These are phyloP conservation scores for Oryzias melastigma DNA, from an alignment of 2,113 vertebrate genomes.

Conservation along the genomic window DNA sequence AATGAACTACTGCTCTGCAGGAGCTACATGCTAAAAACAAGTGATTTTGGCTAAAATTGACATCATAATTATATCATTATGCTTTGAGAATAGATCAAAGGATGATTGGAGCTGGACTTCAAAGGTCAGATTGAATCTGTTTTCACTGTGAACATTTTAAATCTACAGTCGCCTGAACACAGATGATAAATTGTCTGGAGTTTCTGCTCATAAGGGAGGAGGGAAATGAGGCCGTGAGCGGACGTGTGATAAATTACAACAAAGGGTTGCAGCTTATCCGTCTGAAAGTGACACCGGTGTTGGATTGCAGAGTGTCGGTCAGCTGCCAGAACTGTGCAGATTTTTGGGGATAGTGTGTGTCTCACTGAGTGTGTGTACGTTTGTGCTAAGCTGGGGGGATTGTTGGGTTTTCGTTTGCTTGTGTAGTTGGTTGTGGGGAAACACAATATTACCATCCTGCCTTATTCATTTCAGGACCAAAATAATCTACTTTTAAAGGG, in stretches of 20 bases:
- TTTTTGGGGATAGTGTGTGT: not conserved
- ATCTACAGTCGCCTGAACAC: not conserved
- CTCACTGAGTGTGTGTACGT: slow-evolving; percentile 12
- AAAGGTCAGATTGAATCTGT: too few species aligned
- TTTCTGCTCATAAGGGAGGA: slow-evolving; percentile 13
- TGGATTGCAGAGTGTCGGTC: slow-evolving; percentile 47
- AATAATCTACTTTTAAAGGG: too few species aligned
- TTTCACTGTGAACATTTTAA: too few species aligned
- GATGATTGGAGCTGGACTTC: too few species aligned
- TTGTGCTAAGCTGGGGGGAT: slow-evolving; percentile 29
- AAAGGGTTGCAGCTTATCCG: slow-evolving; percentile 53
- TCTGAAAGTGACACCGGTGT: slow-evolving; percentile 42
- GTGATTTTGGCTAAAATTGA: too few species aligned
- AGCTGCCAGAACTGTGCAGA: slow-evolving; percentile 52
- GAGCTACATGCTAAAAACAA: too few species aligned
- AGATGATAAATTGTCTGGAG: slow-evolving; percentile 27
- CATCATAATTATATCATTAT: too few species aligned
- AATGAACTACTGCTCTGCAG: too few species aligned
- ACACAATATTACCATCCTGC: too few species aligned
- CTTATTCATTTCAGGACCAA: too few species aligned
- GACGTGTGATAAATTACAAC: slow-evolving; percentile 46
- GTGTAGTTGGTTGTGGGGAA: slow-evolving; percentile 26
- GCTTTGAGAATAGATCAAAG: too few species aligned
- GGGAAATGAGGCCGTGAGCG: slow-evolving; percentile 26
- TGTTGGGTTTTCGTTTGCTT: slow-evolving; percentile 34